phyloP scores from a whole-genome alignment of 1,140 invertebrate genomes.

The Macrobrachium rosenbergii region DNA sequence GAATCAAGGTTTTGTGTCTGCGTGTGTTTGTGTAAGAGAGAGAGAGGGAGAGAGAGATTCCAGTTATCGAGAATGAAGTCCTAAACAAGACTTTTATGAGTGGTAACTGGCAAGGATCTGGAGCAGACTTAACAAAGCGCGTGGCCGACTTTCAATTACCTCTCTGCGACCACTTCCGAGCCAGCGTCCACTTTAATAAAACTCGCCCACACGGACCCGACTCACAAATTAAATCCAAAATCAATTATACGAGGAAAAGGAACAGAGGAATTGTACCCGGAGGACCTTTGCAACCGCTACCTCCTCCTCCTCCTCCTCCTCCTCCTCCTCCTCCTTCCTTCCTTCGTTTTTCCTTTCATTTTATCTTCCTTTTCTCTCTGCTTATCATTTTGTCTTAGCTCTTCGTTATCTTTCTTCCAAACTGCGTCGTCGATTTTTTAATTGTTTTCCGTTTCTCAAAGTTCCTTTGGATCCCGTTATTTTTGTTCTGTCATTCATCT shows the following conservation, averaged over 20 bases:
- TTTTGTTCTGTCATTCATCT: background rate
- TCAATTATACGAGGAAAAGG: slow-evolving; percentile 38
- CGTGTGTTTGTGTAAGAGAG: background rate
- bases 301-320: background rate
- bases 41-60: slow-evolving; percentile 1
- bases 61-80: slow-evolving; percentile 39
- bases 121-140: slow-evolving; percentile 35
- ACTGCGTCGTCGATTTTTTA: background rate
- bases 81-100: slow-evolving; percentile 55
- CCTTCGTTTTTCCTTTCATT: background rate
- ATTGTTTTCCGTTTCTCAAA: background rate
- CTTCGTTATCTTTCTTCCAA: too few species aligned
- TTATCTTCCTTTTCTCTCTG: background rate
- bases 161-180: slow-evolving; percentile 35
- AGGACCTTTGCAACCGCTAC: background rate
- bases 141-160: slow-evolving; percentile 40
- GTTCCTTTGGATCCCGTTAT: background rate
- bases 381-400: background rate
- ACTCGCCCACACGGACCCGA: slow-evolving; percentile 16
- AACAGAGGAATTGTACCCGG: slow-evolving; percentile 39
- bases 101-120: slow-evolving; percentile 41
- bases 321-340: background rate
- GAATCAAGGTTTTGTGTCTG: too few species aligned
- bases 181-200: slow-evolving; percentile 44
- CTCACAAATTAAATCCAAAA: slow-evolving; percentile 37